Conservation (phyloP, 2,888 invertebrate species). For the Drosophila histrio region DNA sequence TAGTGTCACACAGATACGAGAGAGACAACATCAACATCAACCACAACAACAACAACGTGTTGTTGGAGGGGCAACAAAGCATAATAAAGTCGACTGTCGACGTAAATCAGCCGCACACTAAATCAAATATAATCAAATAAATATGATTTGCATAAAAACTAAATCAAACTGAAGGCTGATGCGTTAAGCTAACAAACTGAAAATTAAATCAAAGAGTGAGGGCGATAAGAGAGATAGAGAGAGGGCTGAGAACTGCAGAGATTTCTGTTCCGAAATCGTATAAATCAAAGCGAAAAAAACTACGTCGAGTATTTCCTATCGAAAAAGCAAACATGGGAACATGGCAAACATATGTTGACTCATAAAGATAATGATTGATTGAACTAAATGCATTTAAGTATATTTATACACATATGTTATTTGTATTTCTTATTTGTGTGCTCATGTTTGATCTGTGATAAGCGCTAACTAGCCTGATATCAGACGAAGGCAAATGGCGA, state of each 20-base stretch:
- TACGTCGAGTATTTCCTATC: constrained; percentile 35
- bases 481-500: constrained; percentile 31
- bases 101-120: constrained; percentile 73
- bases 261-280: constrained; percentile 17
- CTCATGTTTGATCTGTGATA: constrained; percentile 65
- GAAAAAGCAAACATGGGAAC: constrained; percentile 28
- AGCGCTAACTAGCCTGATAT: constrained; percentile 62
- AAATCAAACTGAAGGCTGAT: constrained; percentile 53
- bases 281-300: constrained; percentile 60
- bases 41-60: constrained; percentile 24
- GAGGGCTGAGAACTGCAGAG: constrained; percentile 1
- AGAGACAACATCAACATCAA: constrained; percentile 20
- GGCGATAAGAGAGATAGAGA: background rate
- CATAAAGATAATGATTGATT: constrained; percentile 77
- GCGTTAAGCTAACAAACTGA: constrained; percentile 39
- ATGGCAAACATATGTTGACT: constrained; percentile 63
- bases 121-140: constrained; percentile 75
- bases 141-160: constrained; percentile 79
- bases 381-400: constrained; percentile 37
- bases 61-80: constrained; percentile 18
- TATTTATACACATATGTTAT: constrained; percentile 59
- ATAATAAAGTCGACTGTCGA: constrained; percentile 69
- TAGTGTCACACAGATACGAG: constrained; percentile 58
- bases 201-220: constrained; percentile 39
- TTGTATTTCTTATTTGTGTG: constrained; percentile 24